A percentile compares a stretch with the other conserved stretches of the same genome.
phyloP scores from a whole-genome alignment of 2,888 invertebrate genomes.

The Ennomos quercinarius region DNA sequence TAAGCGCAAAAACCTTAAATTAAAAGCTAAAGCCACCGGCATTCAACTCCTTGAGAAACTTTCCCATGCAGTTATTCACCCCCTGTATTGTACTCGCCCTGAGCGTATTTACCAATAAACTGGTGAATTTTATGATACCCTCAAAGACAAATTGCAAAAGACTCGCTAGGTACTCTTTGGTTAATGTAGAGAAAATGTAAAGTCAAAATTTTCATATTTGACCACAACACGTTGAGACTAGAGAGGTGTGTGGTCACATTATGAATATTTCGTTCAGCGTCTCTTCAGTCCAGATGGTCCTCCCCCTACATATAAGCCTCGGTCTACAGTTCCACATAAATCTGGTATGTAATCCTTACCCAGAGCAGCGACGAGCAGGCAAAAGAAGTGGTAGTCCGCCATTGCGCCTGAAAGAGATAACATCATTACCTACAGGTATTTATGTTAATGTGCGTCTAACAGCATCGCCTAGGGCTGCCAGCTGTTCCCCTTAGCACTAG shows the following conservation, averaged over 20 bases:
- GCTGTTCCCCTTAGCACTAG: neutral
- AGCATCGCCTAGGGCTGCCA: slow-evolving; percentile 11
- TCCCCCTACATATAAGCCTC: too few relatives aligned
- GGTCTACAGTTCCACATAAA: slow-evolving; percentile 22
- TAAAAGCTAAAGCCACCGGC: slow-evolving; percentile 1
- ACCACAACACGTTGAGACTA: too few relatives aligned
- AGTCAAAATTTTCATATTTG: too few relatives aligned
- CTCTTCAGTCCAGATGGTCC: too few relatives aligned
- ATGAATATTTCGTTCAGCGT: too few relatives aligned
- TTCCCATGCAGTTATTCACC: slow-evolving; percentile 35
- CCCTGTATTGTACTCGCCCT: slow-evolving; percentile 13
- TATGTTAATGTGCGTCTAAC: slow-evolving; percentile 22
- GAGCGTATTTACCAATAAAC: slow-evolving; percentile 8
- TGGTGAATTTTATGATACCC: too few relatives aligned
- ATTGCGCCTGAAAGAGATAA: slow-evolving; percentile 66
- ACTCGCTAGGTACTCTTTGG: too few relatives aligned
- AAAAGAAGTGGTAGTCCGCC: slow-evolving; percentile 66
- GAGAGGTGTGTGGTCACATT: too few relatives aligned
- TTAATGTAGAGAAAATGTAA: too few relatives aligned
- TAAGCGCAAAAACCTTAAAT: slow-evolving; percentile 4
- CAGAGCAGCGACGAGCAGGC: slow-evolving; percentile 60
- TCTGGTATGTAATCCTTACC: slow-evolving; percentile 55
- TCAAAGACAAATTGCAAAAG: too few relatives aligned
- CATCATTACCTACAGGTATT: slow-evolving; percentile 15
- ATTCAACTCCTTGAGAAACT: slow-evolving; percentile 33